Conservation (phyloP, 2,888 invertebrate species). For the Pristionchus entomophagus region DNA sequence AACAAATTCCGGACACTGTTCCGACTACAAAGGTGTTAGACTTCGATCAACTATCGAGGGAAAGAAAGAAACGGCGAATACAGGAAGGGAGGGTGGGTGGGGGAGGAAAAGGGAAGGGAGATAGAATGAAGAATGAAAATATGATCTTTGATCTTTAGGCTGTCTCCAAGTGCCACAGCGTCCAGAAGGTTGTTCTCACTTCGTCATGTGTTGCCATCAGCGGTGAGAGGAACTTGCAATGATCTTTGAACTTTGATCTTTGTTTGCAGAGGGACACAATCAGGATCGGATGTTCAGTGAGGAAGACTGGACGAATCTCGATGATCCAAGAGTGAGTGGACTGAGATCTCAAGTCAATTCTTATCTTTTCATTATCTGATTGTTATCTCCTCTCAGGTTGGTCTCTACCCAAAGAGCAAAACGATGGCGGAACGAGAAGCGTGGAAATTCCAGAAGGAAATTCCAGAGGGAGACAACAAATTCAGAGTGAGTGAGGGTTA, state of each 20-base stretch:
- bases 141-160: constrained; percentile 68
- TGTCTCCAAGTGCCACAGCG: constrained; percentile 79
- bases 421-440: constrained; percentile 80
- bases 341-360: not conserved
- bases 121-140: no score
- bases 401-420: constrained; percentile 76
- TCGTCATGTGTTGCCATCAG: constrained; percentile 78
- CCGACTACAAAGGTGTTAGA: not conserved
- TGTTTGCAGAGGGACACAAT: constrained; percentile 69
- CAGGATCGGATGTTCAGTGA: constrained; percentile 68
- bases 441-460: constrained; percentile 78
- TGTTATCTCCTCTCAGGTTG: constrained; percentile 52
- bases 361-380: not conserved
- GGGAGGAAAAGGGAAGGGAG: no score
- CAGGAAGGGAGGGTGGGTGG: no score
- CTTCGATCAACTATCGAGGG: not conserved
- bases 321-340: constrained; percentile 50
- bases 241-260: not conserved
- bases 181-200: constrained; percentile 79
- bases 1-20: not conserved
- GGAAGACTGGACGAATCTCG: constrained; percentile 68
- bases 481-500: constrained; percentile 38
- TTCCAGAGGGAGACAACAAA: constrained; percentile 33
- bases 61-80: no score
- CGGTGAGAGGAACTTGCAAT: constrained; percentile 63